These are phyloP conservation scores for Mormyrus iriodes DNA, from an alignment of 2,113 vertebrate genomes.

Conservation along the genomic window DNA sequence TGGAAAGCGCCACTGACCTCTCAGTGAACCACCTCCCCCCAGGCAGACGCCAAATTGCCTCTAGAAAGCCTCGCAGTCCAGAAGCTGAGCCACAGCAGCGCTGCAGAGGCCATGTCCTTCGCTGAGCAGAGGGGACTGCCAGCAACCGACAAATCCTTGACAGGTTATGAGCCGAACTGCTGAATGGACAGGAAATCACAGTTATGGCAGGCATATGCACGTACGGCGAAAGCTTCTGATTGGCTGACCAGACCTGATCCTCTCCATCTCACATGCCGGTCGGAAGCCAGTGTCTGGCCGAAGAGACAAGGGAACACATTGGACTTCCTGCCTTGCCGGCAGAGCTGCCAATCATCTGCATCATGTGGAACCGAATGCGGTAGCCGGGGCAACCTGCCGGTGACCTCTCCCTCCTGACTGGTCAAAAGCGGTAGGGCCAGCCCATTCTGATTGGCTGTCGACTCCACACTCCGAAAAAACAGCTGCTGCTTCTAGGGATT, in stretches of 20 bases:
- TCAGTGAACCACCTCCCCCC: neutral
- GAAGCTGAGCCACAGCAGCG: neutral
- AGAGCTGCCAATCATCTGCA: neutral
- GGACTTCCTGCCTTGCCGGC: neutral
- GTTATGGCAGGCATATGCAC: neutral
- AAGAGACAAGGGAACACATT: neutral
- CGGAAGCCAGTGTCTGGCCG: neutral
- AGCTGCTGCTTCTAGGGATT: neutral
- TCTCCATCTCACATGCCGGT: conserved; percentile 12
- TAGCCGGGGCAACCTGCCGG: neutral
- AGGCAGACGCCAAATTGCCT: neutral
- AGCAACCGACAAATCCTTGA: neutral
- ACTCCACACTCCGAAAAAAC: neutral
- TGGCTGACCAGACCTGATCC: neutral
- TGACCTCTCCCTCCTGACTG: neutral
- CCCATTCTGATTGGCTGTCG: neutral
- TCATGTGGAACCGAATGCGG: neutral
- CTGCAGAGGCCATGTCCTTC: neutral
- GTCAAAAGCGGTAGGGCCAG: neutral
- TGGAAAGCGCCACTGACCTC: neutral
- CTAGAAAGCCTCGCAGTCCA: neutral
- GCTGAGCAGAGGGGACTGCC: too few relatives aligned
- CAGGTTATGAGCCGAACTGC: neutral
- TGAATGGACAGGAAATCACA: conserved; percentile 2
- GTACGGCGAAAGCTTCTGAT: neutral